Percentiles rank a stretch among this genome's conserved stretches.
Evolutionary conservation across 2,797 vertebrate species (phyloP).

Genomic region (Dipus sagitta): DNA sequence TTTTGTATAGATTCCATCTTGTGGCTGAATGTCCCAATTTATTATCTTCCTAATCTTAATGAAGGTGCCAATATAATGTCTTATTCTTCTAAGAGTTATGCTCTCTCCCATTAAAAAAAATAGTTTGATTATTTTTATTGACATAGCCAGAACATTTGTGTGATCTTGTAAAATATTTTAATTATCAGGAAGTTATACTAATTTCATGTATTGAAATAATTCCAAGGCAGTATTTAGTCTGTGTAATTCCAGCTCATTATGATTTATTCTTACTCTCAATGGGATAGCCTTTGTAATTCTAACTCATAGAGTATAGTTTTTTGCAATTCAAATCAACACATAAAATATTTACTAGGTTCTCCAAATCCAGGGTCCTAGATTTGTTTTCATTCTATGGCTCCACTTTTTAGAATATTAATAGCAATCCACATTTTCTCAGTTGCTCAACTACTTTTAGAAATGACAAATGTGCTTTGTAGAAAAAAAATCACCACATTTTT

Average conservation of each 20-base stretch:
- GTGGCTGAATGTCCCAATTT: background rate
- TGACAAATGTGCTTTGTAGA: fast-evolving
- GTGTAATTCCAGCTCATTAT: background rate
- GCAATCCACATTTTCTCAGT: background rate
- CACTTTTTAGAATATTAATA: too few species aligned
- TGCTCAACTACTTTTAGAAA: background rate
- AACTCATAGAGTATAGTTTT: background rate
- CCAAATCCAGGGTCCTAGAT: background rate
- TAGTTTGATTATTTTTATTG: background rate
- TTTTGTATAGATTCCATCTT: background rate
- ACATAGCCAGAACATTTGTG: background rate
- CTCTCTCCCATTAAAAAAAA: background rate
- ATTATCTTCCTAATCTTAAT: background rate
- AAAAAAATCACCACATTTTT: background rate
- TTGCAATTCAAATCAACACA: background rate
- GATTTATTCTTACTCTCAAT: background rate
- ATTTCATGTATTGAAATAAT: background rate
- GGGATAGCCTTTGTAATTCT: background rate
- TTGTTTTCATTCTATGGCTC: background rate
- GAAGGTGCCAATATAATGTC: background rate
- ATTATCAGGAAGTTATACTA: background rate
- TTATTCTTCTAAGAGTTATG: background rate
- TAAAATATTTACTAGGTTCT: background rate
- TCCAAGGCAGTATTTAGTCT: background rate
- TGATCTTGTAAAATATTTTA: background rate